Evolutionary conservation across 2,888 invertebrate species (phyloP).

Genomic region (Orthosia incerta): DNA sequence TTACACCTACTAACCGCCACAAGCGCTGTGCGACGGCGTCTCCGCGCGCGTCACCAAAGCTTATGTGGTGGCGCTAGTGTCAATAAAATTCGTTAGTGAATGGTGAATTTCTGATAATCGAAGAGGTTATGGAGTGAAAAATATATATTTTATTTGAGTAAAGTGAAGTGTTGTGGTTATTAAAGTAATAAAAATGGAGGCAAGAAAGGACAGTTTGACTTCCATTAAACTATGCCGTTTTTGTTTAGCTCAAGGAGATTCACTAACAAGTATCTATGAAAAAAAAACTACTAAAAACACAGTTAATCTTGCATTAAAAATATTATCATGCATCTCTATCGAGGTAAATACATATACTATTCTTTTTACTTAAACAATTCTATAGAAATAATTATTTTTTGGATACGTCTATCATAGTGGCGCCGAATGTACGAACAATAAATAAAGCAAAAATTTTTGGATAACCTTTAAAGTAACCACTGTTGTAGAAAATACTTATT

Average conservation of each 20-base stretch:
- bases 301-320: slow-evolving; percentile 93
- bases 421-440: slow-evolving; percentile 56
- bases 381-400: slow-evolving; percentile 22
- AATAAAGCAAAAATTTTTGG: slow-evolving; percentile 26
- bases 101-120: slow-evolving; percentile 62
- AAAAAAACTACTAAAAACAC: slow-evolving; percentile 90
- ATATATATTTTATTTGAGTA: slow-evolving; percentile 61
- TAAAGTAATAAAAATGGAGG: slow-evolving; percentile 88
- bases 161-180: slow-evolving; percentile 62
- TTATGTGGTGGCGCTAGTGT: slow-evolving; percentile 78
- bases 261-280: slow-evolving; percentile 93
- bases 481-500: not conserved
- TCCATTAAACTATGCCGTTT: slow-evolving; percentile 94
- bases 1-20: slow-evolving; percentile 63
- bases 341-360: slow-evolving; percentile 93
- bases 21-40: slow-evolving; percentile 70
- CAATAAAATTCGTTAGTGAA: slow-evolving; percentile 53
- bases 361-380: slow-evolving; percentile 16
- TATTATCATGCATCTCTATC: slow-evolving; percentile 94
- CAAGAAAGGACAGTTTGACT: slow-evolving; percentile 91
- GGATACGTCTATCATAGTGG: slow-evolving; percentile 57
- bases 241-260: slow-evolving; percentile 92
- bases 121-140: slow-evolving; percentile 80
- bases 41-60: slow-evolving; percentile 53
- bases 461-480: not conserved